Conservation (phyloP, 1,140 invertebrate genomes). For the Diorhabda sublineata region DNA sequence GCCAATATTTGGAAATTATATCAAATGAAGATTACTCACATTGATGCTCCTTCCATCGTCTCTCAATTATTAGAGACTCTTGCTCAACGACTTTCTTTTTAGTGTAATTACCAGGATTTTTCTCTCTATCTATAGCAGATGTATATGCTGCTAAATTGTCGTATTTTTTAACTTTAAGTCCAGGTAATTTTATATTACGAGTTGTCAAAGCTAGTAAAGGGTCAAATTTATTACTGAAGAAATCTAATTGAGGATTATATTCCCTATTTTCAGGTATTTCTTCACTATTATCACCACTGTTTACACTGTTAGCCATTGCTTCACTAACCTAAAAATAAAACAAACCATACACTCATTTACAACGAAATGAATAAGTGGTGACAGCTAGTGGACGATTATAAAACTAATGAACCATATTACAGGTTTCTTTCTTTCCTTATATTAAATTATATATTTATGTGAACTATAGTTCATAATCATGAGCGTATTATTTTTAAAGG, state of each 20-base stretch:
- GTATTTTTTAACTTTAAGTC: conserved; percentile 53
- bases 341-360: background rate
- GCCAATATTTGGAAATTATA: background rate
- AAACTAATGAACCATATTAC: background rate
- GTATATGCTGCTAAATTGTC: conserved; percentile 62
- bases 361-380: background rate
- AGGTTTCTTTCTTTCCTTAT: background rate
- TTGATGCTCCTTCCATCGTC: conserved; percentile 48
- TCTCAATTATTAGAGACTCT: conserved; percentile 22
- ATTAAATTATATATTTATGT: too few species aligned
- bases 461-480: too few species aligned
- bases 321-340: background rate
- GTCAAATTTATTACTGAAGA: conserved; percentile 62
- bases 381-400: background rate
- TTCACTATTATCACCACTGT: conserved; percentile 15
- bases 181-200: conserved; percentile 50
- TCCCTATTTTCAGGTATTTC: conserved; percentile 43
- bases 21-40: conserved; percentile 42
- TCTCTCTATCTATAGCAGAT: conserved; percentile 30
- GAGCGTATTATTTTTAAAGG: too few species aligned
- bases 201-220: conserved; percentile 62
- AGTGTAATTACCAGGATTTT: conserved; percentile 13
- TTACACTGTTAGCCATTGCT: background rate
- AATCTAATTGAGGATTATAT: conserved; percentile 58
- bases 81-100: conserved; percentile 24